Base-by-base conservation (phyloP, 1,140 invertebrate genomes). In the Amphibalanus amphitrite region DNA sequence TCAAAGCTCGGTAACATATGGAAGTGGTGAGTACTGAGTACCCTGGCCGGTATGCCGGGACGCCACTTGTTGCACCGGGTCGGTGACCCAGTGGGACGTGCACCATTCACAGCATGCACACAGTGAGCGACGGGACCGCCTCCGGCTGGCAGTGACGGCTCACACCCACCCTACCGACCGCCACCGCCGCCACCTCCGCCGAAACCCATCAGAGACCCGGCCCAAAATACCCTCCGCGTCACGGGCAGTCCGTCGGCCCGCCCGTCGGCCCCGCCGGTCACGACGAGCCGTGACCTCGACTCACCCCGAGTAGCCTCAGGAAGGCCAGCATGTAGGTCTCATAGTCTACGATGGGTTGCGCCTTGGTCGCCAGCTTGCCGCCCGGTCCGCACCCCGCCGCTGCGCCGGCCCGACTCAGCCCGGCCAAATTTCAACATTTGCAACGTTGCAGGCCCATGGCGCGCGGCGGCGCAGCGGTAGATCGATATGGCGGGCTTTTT, bases 311-410 rank as follows among this genome's bases (percentile, higher is more conserved):
- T 20, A 59, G 47, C 17, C 47, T 59, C 47, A 59, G 47, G 47
- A 59, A 59, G 47, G 47, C 47, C 47, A 59, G 47, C 47, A 59
- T 59, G 47, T 59, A 59, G 47, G 47, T 59, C 47, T 59, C 47
- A 59, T 59, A 59, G 47, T 59, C 47, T 1, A 59, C 6, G 6
- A 59, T 59, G 13, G 47, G 47, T 23, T 59, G 47, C 47, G 47
- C 47, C 47, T 59, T 59, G 47, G 47, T 59, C 47, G 47, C 47
- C 47, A 59, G 47, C 47, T 13, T 59, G 47, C 47, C 47, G 47
- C 6, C 15, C 15, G 47, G 13, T 59, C 47, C 47, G 47, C 47
- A 59, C 47, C 20, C 47, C 47, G 47, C 47, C 47, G 47, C 6
- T 20, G 20, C 47, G 47, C 47, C 47, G 47, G 47, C 13, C 47